These are phyloP conservation scores for Asobara japonica DNA, from an alignment of 1,140 invertebrate genomes.

Conservation along the genomic window DNA sequence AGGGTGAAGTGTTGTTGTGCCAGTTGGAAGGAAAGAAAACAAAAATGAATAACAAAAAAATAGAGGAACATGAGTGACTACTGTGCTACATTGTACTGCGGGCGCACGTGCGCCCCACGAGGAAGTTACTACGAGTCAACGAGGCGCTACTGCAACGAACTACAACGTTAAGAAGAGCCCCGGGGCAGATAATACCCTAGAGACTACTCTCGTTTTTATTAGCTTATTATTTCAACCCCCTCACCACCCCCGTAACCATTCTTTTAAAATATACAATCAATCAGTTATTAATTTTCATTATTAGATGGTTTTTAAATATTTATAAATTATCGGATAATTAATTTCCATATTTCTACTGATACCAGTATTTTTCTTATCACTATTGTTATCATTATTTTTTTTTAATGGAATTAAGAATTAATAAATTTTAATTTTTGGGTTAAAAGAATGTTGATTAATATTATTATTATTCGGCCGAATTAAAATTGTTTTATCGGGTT, in stretches of 20 bases:
- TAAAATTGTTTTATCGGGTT: no score
- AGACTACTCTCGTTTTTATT: conserved; percentile 9
- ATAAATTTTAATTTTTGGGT: no score
- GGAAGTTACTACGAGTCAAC: conserved; percentile 37
- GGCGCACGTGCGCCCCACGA: conserved; percentile 42
- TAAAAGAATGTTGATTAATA: no score
- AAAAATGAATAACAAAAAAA: neutral
- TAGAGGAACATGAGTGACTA: conserved; percentile 37
- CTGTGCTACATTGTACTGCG: conserved; percentile 28
- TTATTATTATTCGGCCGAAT: no score
- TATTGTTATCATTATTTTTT: no score
- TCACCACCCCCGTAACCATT: neutral
- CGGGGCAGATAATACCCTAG: conserved; percentile 22
- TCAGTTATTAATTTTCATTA: no score
- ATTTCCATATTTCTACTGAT: no score
- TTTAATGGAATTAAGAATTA: no score
- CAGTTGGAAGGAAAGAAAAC: neutral
- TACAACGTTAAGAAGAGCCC: conserved; percentile 31
- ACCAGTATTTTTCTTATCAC: no score
- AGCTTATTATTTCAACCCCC: conserved; percentile 17
- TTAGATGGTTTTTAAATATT: no score
- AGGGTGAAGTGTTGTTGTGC: neutral
- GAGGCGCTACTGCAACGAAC: conserved; percentile 32
- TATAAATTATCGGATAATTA: no score
- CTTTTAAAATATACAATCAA: no score